Evolutionary conservation across 2,888 invertebrate species (phyloP).

Genomic region (Thalpophila matura): DNA sequence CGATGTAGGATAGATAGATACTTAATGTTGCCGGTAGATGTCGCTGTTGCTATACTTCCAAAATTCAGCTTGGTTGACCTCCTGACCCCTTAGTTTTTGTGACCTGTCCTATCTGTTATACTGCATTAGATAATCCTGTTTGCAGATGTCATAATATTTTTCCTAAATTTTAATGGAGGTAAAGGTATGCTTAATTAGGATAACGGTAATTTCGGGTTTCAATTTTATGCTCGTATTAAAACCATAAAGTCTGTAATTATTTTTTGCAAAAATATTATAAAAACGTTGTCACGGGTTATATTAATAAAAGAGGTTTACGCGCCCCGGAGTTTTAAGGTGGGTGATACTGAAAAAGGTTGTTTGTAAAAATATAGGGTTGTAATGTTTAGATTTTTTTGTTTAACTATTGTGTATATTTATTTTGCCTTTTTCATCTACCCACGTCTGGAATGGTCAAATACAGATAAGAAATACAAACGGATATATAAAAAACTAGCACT

Average conservation of each 20-base stretch:
- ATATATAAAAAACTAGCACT: no score
- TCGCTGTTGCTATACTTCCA: no score
- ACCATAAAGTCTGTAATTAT: conserved; percentile 55
- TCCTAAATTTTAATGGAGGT: conserved; percentile 47
- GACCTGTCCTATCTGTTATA: conserved; percentile 18
- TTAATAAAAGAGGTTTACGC: conserved; percentile 40
- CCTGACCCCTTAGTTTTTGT: no score
- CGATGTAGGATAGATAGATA: no score
- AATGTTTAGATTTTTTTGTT: conserved; percentile 13
- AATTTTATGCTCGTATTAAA: conserved; percentile 53
- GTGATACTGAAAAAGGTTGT: conserved; percentile 31
- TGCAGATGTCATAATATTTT: conserved; percentile 38
- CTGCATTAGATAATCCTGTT: conserved; percentile 35
- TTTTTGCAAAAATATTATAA: conserved; percentile 44
- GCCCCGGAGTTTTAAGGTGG: conserved; percentile 28
- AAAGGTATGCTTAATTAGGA: conserved; percentile 58
- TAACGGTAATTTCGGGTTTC: conserved; percentile 55
- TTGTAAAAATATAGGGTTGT: conserved; percentile 25
- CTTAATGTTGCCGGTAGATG: no score
- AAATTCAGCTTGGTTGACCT: no score
- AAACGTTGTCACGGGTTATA: conserved; percentile 52
- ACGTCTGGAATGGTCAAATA: background rate
- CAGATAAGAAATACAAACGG: no score
- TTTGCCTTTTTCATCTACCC: conserved; percentile 4
- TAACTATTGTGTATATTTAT: background rate